Base-by-base conservation (phyloP, 92 coral and sea anemone species). In the Palythoa grandis region DNA sequence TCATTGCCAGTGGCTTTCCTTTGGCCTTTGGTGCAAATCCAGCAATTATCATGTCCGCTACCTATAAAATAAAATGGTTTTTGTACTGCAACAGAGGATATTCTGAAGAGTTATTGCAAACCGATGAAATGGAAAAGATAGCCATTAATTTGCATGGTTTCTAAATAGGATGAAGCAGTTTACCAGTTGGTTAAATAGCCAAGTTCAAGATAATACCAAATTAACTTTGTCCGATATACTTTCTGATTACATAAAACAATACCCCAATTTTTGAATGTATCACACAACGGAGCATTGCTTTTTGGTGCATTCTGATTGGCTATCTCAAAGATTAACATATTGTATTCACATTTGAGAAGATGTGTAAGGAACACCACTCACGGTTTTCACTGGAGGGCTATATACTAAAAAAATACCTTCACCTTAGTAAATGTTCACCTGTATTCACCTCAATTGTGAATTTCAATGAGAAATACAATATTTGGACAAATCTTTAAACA, bases 1-100 rank as follows among this genome's bases (percentile, higher is more conserved):
- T 47, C 85, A 38, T 12, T 52, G 17, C 16, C 25, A 24, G 67
- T 70, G 11, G 39, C 58, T 66, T 80, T 80, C 57, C 60, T 80
- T 38, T 74, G 85, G 39, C 40, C 47, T 66, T 65, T 80, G 60
- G 74, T 65, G 29, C 85, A 80, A 47, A 80, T 68, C 85, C 85
- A 80, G 85, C 85, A 80, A 63, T 80, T 80, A 5, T 80, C 85
- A 80, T 50, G 85, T 65, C 60, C 60, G 19, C 24, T 52, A 80
- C 85, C 85, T 80, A 52, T 23, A 38, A 80, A 80, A 80, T 73
- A 80, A 80, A 80, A 68, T 50, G 66, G 38, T 80, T 68, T 80
- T 80, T 58, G 85, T 67, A 66, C 85, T 80, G 57, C 85, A 52
- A 65, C 60, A 65, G 40, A 80, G 74, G 85, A 48, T 80, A 60